These are phyloP conservation scores for Pollicipes pollicipes DNA, from an alignment of 1,140 invertebrate species.

Conservation along the genomic window DNA sequence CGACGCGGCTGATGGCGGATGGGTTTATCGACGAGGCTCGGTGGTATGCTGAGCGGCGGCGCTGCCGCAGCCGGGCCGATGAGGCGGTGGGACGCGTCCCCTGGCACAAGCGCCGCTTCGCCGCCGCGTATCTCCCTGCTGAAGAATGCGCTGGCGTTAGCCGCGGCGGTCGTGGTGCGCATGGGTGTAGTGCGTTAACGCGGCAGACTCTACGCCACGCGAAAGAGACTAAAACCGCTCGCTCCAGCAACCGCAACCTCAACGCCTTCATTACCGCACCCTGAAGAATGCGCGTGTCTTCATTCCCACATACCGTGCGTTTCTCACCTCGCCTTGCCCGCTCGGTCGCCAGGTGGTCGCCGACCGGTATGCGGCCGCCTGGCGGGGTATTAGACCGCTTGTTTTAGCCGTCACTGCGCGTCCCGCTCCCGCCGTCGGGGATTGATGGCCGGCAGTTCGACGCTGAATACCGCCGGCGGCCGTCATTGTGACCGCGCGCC, in stretches of 20 bases:
- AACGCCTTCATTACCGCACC: too few relatives aligned
- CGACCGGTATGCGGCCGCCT: too few relatives aligned
- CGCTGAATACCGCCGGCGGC: too few relatives aligned
- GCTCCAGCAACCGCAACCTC: too few relatives aligned
- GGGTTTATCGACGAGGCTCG: background rate
- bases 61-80: background rate
- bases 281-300: too few relatives aligned
- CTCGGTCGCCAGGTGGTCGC: background rate
- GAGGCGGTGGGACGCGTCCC: background rate
- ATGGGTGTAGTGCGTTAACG: background rate
- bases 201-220: background rate
- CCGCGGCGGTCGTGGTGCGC: too few relatives aligned
- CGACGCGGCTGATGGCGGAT: background rate
- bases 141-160: background rate
- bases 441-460: background rate
- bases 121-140: too few relatives aligned
- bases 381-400: background rate
- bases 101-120: too few relatives aligned
- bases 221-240: too few relatives aligned
- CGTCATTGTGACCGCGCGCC: background rate
- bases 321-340: background rate
- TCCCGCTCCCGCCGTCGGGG: too few relatives aligned
- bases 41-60: background rate
- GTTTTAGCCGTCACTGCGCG: background rate
- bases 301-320: too few relatives aligned